phyloP scores from a whole-genome alignment of 2,113 vertebrate species.

The Corythornis cristatus region DNA sequence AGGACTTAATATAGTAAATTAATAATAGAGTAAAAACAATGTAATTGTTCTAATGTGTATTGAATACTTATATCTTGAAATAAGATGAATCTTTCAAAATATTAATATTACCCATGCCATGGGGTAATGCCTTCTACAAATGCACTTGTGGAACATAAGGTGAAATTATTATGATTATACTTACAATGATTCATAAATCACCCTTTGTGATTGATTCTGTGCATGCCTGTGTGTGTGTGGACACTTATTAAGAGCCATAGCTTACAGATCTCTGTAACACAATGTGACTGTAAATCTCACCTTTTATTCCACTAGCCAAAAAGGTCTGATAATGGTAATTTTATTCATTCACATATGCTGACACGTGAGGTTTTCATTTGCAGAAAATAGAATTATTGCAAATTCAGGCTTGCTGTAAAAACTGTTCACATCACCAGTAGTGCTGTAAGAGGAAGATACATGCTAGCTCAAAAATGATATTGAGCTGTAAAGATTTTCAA shows the following conservation, averaged over 20 bases:
- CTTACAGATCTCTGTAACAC: background rate
- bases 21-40: background rate
- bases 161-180: background rate
- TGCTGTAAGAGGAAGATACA: background rate
- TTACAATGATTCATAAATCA: constrained; percentile 6
- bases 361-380: background rate
- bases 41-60: background rate
- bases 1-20: background rate
- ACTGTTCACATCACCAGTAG: background rate
- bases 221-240: background rate
- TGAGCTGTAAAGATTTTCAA: background rate
- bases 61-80: background rate
- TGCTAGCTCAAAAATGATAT: background rate
- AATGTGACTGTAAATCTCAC: background rate
- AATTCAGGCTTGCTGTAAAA: background rate
- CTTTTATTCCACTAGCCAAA: constrained; percentile 23
- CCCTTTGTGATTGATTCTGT: background rate
- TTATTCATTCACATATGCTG: background rate
- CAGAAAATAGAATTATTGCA: background rate
- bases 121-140: background rate
- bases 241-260: background rate
- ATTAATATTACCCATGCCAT: background rate
- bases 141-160: background rate
- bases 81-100: background rate
- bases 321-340: background rate